Evolutionary conservation across 2,113 vertebrate species (phyloP), one percentile per base, ranked within the genome.

Genomic region (Colaptes auratus): DNA sequence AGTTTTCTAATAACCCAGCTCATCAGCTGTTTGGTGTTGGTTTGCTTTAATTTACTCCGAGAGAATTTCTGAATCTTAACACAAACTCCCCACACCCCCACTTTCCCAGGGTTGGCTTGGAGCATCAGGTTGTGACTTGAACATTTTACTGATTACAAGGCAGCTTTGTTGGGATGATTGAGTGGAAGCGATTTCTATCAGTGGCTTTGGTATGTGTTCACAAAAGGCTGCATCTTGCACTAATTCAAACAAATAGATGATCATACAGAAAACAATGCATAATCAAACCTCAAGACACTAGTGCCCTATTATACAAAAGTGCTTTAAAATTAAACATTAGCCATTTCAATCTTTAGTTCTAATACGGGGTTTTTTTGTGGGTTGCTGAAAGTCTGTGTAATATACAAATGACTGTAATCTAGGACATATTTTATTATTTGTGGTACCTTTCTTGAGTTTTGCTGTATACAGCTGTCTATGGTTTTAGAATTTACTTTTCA

Each of bases 251-350:
- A 59, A 56, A 28, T 3, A 42, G 9, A 18, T 63, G 56, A 55
- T 59, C 19, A 15, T 18, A 5, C 24, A 78, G 67, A 69, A 67
- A 82, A 10, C 2, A 61, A 8, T 46, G 10, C 25, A 15, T 36
- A 52, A 52, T 52, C 21, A 60, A 65, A 30, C n/a, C n/a, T 76
- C 31, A 71, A 23, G 79, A 58, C 7, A 6, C 19, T 24, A 25
- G 5, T 61, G 24, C 25, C 9, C 14, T 44, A 8, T 61, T 35
- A 65, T 0, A 0, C 39, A 12, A 21, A 21, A 6, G 15, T 48
- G 33, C 20, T 80, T 79, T 36, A 44, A 73, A 80, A 75, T 75
- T 15, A n/a, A 50, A 4, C 17, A 2, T 64, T 31, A 48, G 17
- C 20, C 9, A 12, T 70, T 84, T 70, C 2, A 1, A 2, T 23